phyloP scores from a whole-genome alignment of 2,113 vertebrate species.

The Myotis davidii region DNA sequence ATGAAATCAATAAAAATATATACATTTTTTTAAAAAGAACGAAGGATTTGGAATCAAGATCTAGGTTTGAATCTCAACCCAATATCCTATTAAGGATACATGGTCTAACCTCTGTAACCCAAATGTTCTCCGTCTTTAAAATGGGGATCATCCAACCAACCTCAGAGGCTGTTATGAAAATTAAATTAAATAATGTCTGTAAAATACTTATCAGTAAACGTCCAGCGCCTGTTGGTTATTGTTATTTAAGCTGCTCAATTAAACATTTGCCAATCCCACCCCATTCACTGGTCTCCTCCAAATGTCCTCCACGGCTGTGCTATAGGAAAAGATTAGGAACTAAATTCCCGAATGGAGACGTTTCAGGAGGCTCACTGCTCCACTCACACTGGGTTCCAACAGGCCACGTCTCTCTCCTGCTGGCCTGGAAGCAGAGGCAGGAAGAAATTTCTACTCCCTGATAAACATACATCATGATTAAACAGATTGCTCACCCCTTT shows the following conservation, averaged over 20 bases:
- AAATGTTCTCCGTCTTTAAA: constrained; percentile 43
- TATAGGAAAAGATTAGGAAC: neutral
- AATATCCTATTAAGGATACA: neutral
- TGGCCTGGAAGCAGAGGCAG: neutral
- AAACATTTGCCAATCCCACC: neutral
- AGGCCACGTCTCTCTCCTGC: neutral
- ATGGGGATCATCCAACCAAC: neutral
- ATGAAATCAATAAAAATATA: too few relatives aligned
- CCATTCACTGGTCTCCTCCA: neutral
- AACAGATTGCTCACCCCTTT: neutral
- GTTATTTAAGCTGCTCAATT: neutral
- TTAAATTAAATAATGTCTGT: neutral
- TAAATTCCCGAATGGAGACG: neutral
- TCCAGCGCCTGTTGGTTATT: neutral
- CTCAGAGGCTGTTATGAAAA: neutral
- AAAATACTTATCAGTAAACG: neutral
- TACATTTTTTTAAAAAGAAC: neutral
- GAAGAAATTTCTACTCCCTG: neutral
- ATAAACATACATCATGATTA: neutral
- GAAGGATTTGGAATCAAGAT: neutral
- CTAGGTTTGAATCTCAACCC: neutral
- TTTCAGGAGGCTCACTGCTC: neutral
- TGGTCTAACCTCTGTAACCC: neutral
- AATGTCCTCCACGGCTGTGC: neutral
- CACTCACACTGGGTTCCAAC: neutral